Evolutionary conservation across 2,888 invertebrate genomes (phyloP).

Genomic region (Perizoma affinitatum): DNA sequence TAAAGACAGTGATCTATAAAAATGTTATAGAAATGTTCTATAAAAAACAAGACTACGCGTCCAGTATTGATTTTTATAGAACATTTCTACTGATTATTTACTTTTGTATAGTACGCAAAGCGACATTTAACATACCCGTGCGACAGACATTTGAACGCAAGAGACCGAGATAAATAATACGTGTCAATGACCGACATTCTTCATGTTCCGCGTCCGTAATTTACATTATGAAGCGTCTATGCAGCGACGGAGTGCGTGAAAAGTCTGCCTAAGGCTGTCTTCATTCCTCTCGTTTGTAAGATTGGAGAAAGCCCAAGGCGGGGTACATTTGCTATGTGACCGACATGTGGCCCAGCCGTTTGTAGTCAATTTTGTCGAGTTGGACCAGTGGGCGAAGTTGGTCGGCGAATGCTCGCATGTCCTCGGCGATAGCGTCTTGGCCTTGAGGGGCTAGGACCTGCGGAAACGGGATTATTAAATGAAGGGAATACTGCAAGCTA

Average conservation of each 20-base stretch:
- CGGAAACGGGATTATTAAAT: constrained; percentile 21
- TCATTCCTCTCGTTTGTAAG: constrained; percentile 39
- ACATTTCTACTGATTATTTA: too few relatives aligned
- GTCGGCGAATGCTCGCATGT: constrained; percentile 97
- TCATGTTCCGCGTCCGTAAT: too few relatives aligned
- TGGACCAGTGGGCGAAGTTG: constrained; percentile 96
- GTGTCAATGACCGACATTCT: too few relatives aligned
- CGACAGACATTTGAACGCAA: too few relatives aligned
- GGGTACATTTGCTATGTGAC: constrained; percentile 63
- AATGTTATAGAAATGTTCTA: too few relatives aligned
- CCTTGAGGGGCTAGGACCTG: constrained; percentile 93
- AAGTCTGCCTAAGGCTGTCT: constrained; percentile 34
- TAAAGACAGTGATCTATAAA: too few relatives aligned
- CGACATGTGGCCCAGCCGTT: constrained; percentile 85
- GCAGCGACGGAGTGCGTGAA: constrained; percentile 3
- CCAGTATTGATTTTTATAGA: too few relatives aligned
- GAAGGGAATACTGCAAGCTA: not conserved
- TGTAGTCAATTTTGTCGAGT: constrained; percentile 96
- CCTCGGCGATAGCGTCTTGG: constrained; percentile 97
- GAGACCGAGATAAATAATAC: too few relatives aligned
- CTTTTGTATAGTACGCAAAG: too few relatives aligned
- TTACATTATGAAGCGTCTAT: not conserved
- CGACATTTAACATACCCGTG: too few relatives aligned
- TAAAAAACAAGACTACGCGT: too few relatives aligned
- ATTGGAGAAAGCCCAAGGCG: constrained; percentile 47